Evolutionary conservation across 2,797 vertebrate species (phyloP).

Genomic region (Pangasius larnaudii): DNA sequence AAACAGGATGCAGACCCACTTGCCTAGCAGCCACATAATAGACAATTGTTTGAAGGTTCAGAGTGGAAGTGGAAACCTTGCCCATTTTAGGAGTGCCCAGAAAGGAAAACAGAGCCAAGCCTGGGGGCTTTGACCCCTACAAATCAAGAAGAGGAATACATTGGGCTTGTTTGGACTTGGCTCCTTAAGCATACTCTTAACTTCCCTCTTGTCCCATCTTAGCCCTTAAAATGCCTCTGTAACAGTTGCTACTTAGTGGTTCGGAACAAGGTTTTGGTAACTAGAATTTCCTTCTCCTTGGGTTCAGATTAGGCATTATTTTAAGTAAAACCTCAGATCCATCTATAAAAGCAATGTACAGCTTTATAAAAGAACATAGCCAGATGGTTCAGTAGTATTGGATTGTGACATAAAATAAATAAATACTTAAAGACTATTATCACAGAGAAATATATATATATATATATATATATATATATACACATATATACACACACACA

Average conservation of each 20-base stretch:
- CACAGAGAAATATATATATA: too few species aligned
- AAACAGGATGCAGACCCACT: conserved; percentile 79
- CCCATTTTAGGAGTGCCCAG: conserved; percentile 78
- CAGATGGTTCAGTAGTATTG: background rate
- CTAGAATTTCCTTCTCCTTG: background rate
- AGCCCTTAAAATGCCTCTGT: conserved; percentile 35
- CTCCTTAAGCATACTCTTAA: conserved; percentile 64
- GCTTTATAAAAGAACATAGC: background rate
- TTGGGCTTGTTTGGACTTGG: conserved; percentile 67
- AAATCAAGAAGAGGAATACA: conserved; percentile 55
- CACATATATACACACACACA: too few species aligned
- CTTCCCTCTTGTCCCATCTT: conserved; percentile 64
- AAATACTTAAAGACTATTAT: background rate
- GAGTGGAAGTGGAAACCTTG: conserved; percentile 76
- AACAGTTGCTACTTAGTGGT: conserved; percentile 24
- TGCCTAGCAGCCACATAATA: conserved; percentile 70
- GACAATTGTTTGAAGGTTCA: conserved; percentile 70
- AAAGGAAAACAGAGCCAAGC: conserved; percentile 66
- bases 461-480: too few species aligned
- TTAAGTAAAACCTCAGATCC: too few species aligned
- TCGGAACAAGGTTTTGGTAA: background rate
- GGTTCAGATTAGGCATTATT: background rate
- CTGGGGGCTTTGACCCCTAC: conserved; percentile 65
- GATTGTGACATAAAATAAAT: background rate
- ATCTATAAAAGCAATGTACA: background rate